Conservation (phyloP, 2,888 invertebrate species). For the Hemistola chrysoprasaria region DNA sequence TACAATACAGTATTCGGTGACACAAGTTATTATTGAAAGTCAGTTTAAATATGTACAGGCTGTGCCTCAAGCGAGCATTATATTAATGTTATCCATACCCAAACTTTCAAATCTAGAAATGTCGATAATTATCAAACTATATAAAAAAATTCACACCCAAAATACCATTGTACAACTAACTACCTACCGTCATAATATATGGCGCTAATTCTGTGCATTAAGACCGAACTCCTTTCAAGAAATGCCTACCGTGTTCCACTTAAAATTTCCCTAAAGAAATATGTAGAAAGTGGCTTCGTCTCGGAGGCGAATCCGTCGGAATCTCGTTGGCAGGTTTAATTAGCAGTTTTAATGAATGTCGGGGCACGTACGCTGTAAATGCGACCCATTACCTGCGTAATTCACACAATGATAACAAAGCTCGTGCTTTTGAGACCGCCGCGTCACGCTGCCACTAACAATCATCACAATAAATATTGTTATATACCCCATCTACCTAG, state of each 20-base stretch:
- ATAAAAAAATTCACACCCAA: too few species aligned
- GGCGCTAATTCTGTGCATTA: conserved; percentile 37
- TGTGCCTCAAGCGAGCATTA: too few species aligned
- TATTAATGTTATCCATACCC: too few species aligned
- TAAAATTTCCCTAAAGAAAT: conserved; percentile 55
- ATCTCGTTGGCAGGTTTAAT: conserved; percentile 69
- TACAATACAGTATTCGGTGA: too few species aligned
- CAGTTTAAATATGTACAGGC: too few species aligned
- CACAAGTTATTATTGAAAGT: too few species aligned
- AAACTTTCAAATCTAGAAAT: too few species aligned
- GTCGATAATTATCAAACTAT: too few species aligned
- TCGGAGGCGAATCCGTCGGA: conserved; percentile 56
- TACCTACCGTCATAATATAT: conserved; percentile 31
- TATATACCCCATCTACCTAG: too few species aligned
- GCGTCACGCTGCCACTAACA: conserved; percentile 24
- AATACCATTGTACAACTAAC: conserved; percentile 15
- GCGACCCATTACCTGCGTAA: conserved; percentile 74
- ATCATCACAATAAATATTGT: conserved; percentile 25
- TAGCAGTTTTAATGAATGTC: conserved; percentile 76
- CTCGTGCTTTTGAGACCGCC: conserved; percentile 26
- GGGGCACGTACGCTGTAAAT: conserved; percentile 74
- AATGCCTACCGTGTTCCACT: conserved; percentile 43
- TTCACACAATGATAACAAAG: conserved; percentile 75
- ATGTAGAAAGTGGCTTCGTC: conserved; percentile 49
- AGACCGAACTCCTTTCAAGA: conserved; percentile 39